Conservation (phyloP, 2,888 invertebrate species). For the Colletes collaris region DNA sequence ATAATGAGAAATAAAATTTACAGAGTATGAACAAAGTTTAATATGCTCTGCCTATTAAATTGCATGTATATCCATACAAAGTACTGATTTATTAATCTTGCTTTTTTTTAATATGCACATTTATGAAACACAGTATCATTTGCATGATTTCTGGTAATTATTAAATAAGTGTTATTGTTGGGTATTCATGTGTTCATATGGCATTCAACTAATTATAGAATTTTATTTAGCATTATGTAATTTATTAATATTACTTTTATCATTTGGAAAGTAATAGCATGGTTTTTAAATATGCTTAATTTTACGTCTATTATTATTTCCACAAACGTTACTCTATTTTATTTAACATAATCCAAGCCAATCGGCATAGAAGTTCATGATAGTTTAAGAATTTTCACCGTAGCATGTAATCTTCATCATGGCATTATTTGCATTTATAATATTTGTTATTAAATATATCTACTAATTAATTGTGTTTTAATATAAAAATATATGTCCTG, state of each 20-base stretch:
- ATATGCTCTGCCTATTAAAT: slow-evolving; percentile 50
- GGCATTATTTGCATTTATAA: slow-evolving; percentile 10
- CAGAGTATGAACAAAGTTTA: slow-evolving; percentile 47
- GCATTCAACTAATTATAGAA: slow-evolving; percentile 13
- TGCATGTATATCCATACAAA: slow-evolving; percentile 53
- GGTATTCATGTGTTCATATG: slow-evolving; percentile 34
- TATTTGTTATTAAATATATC: slow-evolving; percentile 24
- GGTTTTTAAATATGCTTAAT: slow-evolving; percentile 3
- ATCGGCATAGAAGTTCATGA: slow-evolving; percentile 13
- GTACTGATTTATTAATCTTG: slow-evolving; percentile 44
- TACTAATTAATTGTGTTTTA: slow-evolving; percentile 25
- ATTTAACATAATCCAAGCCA: slow-evolving; percentile 17
- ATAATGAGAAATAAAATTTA: slow-evolving; percentile 54
- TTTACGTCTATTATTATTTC: background rate
- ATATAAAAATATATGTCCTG: slow-evolving; percentile 25
- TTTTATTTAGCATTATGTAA: slow-evolving; percentile 22
- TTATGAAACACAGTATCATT: slow-evolving; percentile 77
- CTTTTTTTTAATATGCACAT: slow-evolving; percentile 53
- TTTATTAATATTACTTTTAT: slow-evolving; percentile 20
- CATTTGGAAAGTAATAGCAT: slow-evolving; percentile 16
- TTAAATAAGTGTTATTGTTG: slow-evolving; percentile 31
- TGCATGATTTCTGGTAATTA: slow-evolving; percentile 47
- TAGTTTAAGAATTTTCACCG: background rate
- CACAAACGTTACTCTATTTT: slow-evolving; percentile 2
- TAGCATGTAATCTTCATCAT: background rate